phyloP scores from a whole-genome alignment of 2,888 invertebrate genomes.

The Luffia ferchaultella region DNA sequence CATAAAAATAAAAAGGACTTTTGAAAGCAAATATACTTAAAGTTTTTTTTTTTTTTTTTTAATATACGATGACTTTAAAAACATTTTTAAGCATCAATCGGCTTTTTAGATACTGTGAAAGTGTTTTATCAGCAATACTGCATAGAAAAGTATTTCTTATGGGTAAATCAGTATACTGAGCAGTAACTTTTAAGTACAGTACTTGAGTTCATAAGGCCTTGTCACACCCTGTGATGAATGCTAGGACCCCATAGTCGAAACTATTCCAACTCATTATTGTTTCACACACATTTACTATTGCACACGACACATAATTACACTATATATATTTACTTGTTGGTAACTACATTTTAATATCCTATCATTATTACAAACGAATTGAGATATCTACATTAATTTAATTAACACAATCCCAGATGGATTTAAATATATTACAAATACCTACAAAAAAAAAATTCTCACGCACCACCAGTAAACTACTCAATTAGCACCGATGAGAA shows the following conservation, averaged over 20 bases:
- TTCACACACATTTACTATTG: conserved; percentile 1
- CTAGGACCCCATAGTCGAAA: conserved; percentile 20
- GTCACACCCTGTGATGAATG: conserved; percentile 40
- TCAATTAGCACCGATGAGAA: conserved; percentile 56
- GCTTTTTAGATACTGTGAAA: too few species aligned
- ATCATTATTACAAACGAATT: neutral
- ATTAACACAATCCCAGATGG: neutral
- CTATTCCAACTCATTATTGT: conserved; percentile 21
- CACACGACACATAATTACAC: neutral
- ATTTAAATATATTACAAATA: neutral
- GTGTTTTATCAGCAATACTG: too few species aligned
- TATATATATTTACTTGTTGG: neutral
- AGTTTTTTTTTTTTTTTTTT: neutral
- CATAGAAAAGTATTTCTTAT: neutral
- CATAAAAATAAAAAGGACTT: neutral
- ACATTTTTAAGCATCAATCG: too few species aligned
- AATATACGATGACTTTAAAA: neutral
- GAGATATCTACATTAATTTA: neutral
- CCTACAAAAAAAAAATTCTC: too few species aligned
- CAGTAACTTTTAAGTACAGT: neutral
- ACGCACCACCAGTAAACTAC: conserved; percentile 43
- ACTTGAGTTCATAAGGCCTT: conserved; percentile 28
- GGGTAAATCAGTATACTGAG: neutral
- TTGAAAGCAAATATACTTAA: neutral
- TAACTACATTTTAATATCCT: neutral